Conservation (phyloP, 2,113 vertebrate species). For the Empidonax traillii region DNA sequence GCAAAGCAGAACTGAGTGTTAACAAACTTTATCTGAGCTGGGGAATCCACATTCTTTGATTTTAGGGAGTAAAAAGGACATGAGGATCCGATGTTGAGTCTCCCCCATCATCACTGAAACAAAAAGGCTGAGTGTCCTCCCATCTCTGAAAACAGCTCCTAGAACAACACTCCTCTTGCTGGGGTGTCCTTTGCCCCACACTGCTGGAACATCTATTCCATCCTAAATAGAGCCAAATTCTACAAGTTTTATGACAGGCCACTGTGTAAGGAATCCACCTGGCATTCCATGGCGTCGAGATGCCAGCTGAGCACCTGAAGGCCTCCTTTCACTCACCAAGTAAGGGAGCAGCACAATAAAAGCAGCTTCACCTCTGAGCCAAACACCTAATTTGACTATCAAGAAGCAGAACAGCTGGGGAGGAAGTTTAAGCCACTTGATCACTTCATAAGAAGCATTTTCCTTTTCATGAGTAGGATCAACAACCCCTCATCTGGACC, state of each 20-base stretch:
- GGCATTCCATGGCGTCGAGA: background rate
- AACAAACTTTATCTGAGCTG: background rate
- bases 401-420: constrained; percentile 41
- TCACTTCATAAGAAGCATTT: constrained; percentile 52
- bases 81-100: background rate
- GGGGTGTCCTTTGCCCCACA: background rate
- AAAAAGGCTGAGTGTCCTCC: background rate
- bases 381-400: background rate
- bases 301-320: background rate
- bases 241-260: background rate
- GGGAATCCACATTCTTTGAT: background rate
- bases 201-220: background rate
- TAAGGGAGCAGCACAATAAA: background rate
- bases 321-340: background rate
- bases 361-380: background rate
- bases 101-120: background rate
- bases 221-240: background rate
- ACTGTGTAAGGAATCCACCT: background rate
- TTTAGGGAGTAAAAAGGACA: background rate
- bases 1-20: background rate
- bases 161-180: background rate
- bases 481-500: background rate
- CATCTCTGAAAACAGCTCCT: background rate
- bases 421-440: constrained; percentile 56
- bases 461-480: constrained; percentile 37